These are phyloP conservation scores for Matsumyia berberina DNA, from an alignment of 2,888 invertebrate species.

Conservation along the genomic window DNA sequence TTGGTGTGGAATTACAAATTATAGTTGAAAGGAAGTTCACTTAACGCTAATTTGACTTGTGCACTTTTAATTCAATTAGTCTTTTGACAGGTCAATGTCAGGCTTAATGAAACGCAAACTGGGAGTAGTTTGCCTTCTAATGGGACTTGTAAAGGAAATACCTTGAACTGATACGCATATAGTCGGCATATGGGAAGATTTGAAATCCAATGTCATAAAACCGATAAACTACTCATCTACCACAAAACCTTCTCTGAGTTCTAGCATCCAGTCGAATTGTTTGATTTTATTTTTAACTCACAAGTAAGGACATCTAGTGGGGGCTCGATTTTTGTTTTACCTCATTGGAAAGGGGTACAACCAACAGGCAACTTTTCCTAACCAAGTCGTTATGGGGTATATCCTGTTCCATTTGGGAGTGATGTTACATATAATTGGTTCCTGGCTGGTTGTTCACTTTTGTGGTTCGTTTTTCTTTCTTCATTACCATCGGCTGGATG, in stretches of 20 bases:
- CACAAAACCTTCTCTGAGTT: no score
- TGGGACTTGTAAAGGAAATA: no score
- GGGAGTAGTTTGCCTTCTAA: no score
- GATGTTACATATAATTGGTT: slow-evolving; percentile 7
- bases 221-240: no score
- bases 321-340: not conserved
- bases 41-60: slow-evolving; percentile 46
- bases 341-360: not conserved
- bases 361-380: not conserved
- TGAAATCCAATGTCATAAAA: no score
- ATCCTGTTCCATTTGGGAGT: not conserved
- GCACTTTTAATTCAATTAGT: slow-evolving; percentile 10
- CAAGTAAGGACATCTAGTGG: not conserved
- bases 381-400: not conserved
- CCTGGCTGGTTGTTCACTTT: slow-evolving; percentile 1
- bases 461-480: not conserved
- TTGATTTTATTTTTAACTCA: not conserved
- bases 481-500: no score
- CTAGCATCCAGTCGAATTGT: no score
- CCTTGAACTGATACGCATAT: no score
- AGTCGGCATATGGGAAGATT: no score
- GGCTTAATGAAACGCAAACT: no score
- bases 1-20: not conserved
- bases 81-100: not conserved
- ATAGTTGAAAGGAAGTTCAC: slow-evolving; percentile 30